Evolutionary conservation across 1,140 invertebrate species (phyloP).

Genomic region (Atta texana): DNA sequence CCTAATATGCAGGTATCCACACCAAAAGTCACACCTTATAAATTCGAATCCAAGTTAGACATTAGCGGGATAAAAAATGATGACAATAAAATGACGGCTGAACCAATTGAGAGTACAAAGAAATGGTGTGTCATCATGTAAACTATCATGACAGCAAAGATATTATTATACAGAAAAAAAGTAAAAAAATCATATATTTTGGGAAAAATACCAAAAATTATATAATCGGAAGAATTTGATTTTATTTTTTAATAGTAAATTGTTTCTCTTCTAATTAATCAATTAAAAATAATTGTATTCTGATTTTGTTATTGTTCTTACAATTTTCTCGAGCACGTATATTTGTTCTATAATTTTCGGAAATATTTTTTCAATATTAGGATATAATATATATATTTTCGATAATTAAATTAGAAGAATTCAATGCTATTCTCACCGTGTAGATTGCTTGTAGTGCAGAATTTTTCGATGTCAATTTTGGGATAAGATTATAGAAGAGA

Average conservation of each 20-base stretch:
- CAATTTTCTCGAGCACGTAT: not conserved
- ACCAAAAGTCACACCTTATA: conserved; percentile 71
- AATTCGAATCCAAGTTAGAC: conserved; percentile 75
- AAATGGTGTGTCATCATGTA: conserved; percentile 83
- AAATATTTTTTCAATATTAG: not conserved
- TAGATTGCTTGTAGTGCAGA: conserved; percentile 17
- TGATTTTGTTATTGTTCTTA: not conserved
- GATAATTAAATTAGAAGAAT: conserved; percentile 28
- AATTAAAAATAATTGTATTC: not conserved
- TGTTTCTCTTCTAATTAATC: conserved; percentile 1
- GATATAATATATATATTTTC: not conserved
- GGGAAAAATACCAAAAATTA: conserved; percentile 38
- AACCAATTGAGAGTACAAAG: conserved; percentile 66
- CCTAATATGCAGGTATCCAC: conserved; percentile 77
- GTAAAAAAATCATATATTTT: conserved; percentile 49
- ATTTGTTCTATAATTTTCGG: conserved; percentile 7
- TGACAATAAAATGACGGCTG: conserved; percentile 44
- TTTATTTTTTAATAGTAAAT: not conserved
- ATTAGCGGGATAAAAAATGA: conserved; percentile 56
- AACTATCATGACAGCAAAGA: conserved; percentile 53
- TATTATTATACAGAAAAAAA: conserved; percentile 15
- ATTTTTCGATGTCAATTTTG: conserved; percentile 7
- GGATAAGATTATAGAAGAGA: not conserved
- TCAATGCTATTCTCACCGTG: not conserved
- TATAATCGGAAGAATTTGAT: not conserved